A percentile compares a stretch with the other conserved stretches of the same genome.
These are phyloP conservation scores for Uromys caudimaculatus DNA, from an alignment of 2,797 vertebrate species.

Conservation along the genomic window DNA sequence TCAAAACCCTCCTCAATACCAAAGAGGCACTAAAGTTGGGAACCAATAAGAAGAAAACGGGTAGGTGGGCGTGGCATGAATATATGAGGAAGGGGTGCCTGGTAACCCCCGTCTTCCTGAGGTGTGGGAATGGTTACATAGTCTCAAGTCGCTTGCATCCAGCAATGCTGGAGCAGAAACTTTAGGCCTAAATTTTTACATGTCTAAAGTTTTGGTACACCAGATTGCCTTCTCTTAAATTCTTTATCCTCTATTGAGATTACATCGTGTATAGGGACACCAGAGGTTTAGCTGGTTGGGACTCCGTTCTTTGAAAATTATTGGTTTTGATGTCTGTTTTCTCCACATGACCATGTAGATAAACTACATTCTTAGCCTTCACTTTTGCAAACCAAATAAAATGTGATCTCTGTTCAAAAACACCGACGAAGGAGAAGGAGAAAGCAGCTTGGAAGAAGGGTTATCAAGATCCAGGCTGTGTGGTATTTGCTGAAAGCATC, in stretches of 20 bases:
- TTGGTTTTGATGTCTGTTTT: constrained; percentile 66
- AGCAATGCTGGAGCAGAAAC: background rate
- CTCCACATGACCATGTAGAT: constrained; percentile 34
- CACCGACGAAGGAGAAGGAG: constrained; percentile 69
- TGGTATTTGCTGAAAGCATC: constrained; percentile 62
- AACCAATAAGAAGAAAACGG: background rate
- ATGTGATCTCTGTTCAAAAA: constrained; percentile 71
- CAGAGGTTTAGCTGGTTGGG: background rate
- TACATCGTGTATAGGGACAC: background rate
- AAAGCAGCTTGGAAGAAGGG: constrained; percentile 65
- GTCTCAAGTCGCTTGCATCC: background rate
- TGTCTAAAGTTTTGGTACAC: background rate
- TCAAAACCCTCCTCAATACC: background rate
- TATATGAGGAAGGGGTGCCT: background rate
- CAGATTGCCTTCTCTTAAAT: background rate
- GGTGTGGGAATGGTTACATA: background rate
- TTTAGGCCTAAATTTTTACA: constrained; percentile 14
- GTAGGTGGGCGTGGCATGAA: background rate
- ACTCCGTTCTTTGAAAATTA: constrained; percentile 69
- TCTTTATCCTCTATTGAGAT: background rate
- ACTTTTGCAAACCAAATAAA: constrained; percentile 75
- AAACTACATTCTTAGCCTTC: constrained; percentile 70
- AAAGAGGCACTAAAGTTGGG: background rate
- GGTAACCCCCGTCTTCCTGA: background rate
- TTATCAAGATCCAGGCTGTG: constrained; percentile 59